phyloP scores from a whole-genome alignment of 35 echinoderm and acorn worm genomes.

The Apostichopus californicus region DNA sequence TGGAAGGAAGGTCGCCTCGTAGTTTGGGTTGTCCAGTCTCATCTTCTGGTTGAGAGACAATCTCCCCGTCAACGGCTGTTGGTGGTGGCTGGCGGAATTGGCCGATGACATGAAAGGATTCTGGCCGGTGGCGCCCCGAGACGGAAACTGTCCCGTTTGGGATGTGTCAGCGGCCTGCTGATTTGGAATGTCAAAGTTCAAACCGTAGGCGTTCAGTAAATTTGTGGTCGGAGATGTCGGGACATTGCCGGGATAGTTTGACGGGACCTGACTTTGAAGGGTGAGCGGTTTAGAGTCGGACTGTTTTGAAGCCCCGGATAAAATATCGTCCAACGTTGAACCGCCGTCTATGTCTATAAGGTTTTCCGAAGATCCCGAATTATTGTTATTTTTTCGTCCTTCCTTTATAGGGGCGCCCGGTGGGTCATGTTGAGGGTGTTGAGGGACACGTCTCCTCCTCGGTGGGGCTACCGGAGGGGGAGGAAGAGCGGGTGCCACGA shows the following conservation, averaged over 20 bases:
- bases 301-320: background rate
- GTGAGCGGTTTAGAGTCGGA: background rate
- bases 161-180: background rate
- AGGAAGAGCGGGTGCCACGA: background rate
- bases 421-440: background rate
- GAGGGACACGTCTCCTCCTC: conserved; percentile 9
- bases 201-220: conserved; percentile 12
- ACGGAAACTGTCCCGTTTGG: background rate
- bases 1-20: background rate
- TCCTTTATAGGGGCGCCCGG: background rate
- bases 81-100: background rate
- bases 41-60: background rate
- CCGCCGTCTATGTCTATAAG: conserved; percentile 36
- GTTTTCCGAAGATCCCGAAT: conserved; percentile 22
- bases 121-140: background rate
- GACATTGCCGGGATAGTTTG: background rate
- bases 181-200: conserved; percentile 1
- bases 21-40: conserved; percentile 1
- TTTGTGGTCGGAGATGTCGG: background rate
- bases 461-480: conserved; percentile 49
- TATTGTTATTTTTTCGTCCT: background rate
- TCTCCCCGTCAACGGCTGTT: background rate
- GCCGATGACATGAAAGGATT: too few species aligned
- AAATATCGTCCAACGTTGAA: background rate
- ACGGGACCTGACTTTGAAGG: background rate